Percentiles rank a stretch among this genome's conserved stretches.
These are phyloP conservation scores for Dryadula phaetusa DNA, from an alignment of 2,888 invertebrate genomes.

Conservation along the genomic window DNA sequence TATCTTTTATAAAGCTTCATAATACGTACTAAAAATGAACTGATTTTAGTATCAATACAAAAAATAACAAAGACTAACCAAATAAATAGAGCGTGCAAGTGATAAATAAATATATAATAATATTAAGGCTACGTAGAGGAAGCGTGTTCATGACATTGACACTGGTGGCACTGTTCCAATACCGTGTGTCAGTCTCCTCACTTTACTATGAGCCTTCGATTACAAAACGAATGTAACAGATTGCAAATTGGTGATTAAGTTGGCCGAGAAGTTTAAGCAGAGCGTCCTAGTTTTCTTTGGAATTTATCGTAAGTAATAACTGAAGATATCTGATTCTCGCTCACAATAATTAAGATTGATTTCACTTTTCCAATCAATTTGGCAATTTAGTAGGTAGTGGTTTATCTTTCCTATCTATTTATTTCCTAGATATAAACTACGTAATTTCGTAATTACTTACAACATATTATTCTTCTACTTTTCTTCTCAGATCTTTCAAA, in stretches of 20 bases:
- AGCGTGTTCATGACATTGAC: conserved; percentile 32
- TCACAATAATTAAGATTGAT: conserved; percentile 9
- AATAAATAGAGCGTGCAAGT: not conserved
- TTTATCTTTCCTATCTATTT: conserved; percentile 1
- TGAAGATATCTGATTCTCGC: not conserved
- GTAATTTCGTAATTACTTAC: not conserved
- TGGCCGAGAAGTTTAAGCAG: not conserved
- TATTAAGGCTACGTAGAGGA: conserved; percentile 4
- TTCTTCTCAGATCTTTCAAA: not conserved
- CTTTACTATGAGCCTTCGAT: conserved; percentile 5
- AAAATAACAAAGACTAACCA: too few relatives aligned
- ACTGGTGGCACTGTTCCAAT: conserved; percentile 24
- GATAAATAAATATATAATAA: not conserved
- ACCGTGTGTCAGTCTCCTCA: conserved; percentile 10
- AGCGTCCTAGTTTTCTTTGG: not conserved
- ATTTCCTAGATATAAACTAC: not conserved
- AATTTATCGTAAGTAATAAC: conserved; percentile 1
- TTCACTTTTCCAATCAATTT: not conserved
- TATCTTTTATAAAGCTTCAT: too few relatives aligned
- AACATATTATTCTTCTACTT: not conserved
- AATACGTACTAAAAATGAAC: too few relatives aligned
- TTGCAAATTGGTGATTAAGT: conserved; percentile 8
- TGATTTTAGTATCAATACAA: too few relatives aligned
- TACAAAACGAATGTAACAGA: conserved; percentile 7
- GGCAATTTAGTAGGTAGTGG: not conserved